These are phyloP conservation scores for Myathropa florea DNA, from an alignment of 2,888 invertebrate genomes.

Conservation along the genomic window DNA sequence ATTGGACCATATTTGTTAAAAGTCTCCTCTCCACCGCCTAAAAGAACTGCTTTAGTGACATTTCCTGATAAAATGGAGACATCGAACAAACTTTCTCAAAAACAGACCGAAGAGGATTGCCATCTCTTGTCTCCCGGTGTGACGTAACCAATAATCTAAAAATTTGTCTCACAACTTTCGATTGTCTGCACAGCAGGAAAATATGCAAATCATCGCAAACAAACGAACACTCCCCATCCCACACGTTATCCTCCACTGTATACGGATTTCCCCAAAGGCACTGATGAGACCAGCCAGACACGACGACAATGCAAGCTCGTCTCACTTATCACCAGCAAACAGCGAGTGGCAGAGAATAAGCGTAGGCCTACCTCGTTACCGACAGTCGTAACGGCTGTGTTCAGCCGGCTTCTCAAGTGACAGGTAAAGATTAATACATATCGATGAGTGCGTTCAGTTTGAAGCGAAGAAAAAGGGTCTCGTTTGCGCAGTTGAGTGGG, in stretches of 20 bases:
- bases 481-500: not conserved
- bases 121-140: no score
- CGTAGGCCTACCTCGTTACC: conserved; percentile 30
- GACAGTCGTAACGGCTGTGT: not conserved
- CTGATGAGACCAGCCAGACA: conserved; percentile 9
- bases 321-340: not conserved
- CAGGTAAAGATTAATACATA: conserved; percentile 51
- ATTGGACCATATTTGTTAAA: no score
- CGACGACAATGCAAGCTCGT: conserved; percentile 27
- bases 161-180: no score
- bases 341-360: conserved; percentile 13
- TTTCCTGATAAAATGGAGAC: no score
- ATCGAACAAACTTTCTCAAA: no score
- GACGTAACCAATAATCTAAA: no score
- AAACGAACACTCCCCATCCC: not conserved
- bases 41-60: no score
- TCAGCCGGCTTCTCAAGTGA: conserved; percentile 29
- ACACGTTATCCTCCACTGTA: conserved; percentile 2
- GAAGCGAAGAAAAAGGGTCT: not conserved
- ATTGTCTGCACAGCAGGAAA: no score
- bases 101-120: no score
- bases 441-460: conserved; percentile 46
- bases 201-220: no score
- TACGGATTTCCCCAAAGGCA: not conserved
- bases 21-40: no score